These are phyloP conservation scores for Drepanosiphum platanoidis DNA, from an alignment of 2,888 invertebrate species.

Conservation along the genomic window DNA sequence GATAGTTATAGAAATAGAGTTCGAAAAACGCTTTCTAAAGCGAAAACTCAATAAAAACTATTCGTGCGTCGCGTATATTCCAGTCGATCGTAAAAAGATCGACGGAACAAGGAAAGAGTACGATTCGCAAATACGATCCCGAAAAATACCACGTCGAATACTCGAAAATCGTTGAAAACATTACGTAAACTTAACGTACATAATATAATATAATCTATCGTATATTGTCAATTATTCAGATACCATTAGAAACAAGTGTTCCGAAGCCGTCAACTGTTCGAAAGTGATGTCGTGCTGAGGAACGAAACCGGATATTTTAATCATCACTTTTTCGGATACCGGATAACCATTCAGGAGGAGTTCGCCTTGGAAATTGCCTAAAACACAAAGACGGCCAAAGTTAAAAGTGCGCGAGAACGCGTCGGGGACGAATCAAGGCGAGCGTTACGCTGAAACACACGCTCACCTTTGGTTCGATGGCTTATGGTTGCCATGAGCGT, in stretches of 20 bases:
- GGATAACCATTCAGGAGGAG: slow-evolving; percentile 77
- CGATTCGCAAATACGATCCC: no score
- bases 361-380: slow-evolving; percentile 74
- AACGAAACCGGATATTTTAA: slow-evolving; percentile 83
- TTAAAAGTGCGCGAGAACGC: background rate
- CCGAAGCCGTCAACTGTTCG: slow-evolving; percentile 80
- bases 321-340: slow-evolving; percentile 75
- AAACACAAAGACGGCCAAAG: slow-evolving; percentile 5
- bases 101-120: no score
- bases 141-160: no score
- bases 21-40: no score
- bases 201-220: no score
- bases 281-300: slow-evolving; percentile 87
- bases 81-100: no score
- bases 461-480: slow-evolving; percentile 74
- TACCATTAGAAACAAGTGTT: slow-evolving; percentile 89
- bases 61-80: no score
- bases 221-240: no score
- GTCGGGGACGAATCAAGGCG: background rate
- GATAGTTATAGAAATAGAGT: no score
- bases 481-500: slow-evolving; percentile 79
- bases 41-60: no score
- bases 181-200: no score
- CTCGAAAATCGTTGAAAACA: no score
- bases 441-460: background rate